These are phyloP conservation scores for Argyrosomus japonicus DNA, from an alignment of 2,113 vertebrate species.

Conservation along the genomic window DNA sequence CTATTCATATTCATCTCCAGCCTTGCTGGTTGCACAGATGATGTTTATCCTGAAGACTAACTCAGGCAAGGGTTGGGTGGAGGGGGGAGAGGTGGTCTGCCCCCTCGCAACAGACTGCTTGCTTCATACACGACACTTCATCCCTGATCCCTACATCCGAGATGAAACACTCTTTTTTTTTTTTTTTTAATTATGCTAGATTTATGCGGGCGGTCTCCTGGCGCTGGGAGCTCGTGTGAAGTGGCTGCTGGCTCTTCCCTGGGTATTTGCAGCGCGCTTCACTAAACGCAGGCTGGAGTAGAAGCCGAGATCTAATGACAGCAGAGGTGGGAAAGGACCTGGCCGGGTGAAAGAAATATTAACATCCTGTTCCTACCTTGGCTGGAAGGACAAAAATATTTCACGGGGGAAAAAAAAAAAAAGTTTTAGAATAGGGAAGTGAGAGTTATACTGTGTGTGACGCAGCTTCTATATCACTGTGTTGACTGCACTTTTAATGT, in stretches of 20 bases:
- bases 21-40: background rate
- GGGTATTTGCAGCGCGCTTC: conserved; percentile 51
- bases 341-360: conserved; percentile 28
- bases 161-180: conserved; percentile 57
- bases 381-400: conserved; percentile 2
- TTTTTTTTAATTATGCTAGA: conserved; percentile 63
- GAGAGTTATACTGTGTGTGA: background rate
- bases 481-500: background rate
- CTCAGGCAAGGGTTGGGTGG: background rate
- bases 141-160: conserved; percentile 50
- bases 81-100: no score
- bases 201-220: conserved; percentile 55
- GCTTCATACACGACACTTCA: conserved; percentile 48
- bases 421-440: background rate
- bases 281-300: conserved; percentile 42
- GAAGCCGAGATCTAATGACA: conserved; percentile 29
- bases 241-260: conserved; percentile 63
- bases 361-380: conserved; percentile 12
- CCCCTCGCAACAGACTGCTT: conserved; percentile 30
- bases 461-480: background rate
- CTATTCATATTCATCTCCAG: background rate
- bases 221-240: conserved; percentile 57
- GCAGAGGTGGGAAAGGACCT: conserved; percentile 25
- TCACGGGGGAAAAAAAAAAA: background rate
- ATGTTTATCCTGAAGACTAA: conserved; percentile 6